phyloP scores from a whole-genome alignment of 2,113 vertebrate genomes.

The Chaenogobius annularis region DNA sequence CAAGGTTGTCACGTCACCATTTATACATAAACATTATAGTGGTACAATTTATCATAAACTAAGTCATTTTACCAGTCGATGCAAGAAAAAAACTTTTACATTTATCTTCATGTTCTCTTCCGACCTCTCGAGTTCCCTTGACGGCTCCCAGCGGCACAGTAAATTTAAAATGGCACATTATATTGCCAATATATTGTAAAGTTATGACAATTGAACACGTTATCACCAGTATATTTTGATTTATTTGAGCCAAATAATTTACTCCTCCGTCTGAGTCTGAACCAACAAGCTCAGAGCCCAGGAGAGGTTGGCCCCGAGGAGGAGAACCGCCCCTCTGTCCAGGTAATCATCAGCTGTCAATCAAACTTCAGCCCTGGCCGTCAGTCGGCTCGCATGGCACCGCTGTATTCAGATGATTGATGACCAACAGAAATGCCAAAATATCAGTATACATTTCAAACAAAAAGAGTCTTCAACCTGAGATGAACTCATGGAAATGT shows the following conservation, averaged over 20 bases:
- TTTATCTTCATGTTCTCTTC: constrained; percentile 3
- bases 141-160: background rate
- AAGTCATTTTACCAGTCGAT: background rate
- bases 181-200: constrained; percentile 3
- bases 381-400: constrained; percentile 23
- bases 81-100: background rate
- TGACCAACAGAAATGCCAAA: constrained; percentile 29
- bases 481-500: background rate
- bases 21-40: background rate
- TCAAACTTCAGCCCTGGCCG: constrained; percentile 62
- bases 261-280: constrained; percentile 24
- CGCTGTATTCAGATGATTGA: constrained; percentile 57
- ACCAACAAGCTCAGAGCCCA: constrained; percentile 31
- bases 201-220: background rate
- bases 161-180: constrained; percentile 4
- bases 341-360: constrained; percentile 62
- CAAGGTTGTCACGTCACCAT: background rate
- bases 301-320: constrained; percentile 42
- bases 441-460: constrained; percentile 19
- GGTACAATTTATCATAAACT: background rate
- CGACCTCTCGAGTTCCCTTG: constrained; percentile 2
- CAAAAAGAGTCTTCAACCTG: constrained; percentile 2
- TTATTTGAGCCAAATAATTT: constrained; percentile 24
- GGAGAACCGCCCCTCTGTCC: constrained; percentile 41
- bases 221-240: constrained; percentile 23